Base-by-base conservation (phyloP, 2,113 vertebrate genomes). In the Pelvicachromis taeniatus region DNA sequence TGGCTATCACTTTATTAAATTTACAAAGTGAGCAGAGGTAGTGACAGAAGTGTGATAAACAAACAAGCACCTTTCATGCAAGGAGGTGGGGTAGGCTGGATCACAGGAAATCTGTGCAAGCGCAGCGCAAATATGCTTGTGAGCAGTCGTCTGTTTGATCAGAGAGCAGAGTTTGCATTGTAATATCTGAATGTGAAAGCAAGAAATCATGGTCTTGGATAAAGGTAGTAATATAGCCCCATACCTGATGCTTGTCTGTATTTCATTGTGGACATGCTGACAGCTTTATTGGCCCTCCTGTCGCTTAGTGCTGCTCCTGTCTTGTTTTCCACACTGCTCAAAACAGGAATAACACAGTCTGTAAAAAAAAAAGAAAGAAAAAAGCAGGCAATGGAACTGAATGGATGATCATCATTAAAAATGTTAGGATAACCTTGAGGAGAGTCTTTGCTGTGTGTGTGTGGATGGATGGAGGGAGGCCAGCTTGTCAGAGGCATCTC, bases 361-460 rank as follows among this genome's bases (percentile, higher is more conserved):
- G 77, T 83, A 2, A 5, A 1, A 8, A n/a, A 35, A 77, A 75
- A 14, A n/a, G 1, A 4, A 50, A 13, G 3, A 7, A n/a, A 91
- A 68, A 87, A 88, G 78, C 45, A 4, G 59, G 29, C 14, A 7
- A 83, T 58, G 78, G 35, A 82, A 65, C 38, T 55, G 48, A 92
- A 92, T 80, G 48, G 63, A 70, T 65, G 33, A 77, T 68, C 35
- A 48, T 91, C 80, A 87, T 89, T 91, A 82, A 89, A 94, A 86
- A 89, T 88, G 26, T 21, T 38, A 23, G 3, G 70, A 91, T 90
- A 84, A 93, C 85, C 83, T 86, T 84, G 73, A 85, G 82, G 35
- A 40, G 29, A 16, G 23, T 42, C 54, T 84, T 81, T 80, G 14
- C 14, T 4, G 14, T 12, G 42, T 48, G 56, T n/a, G 50, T 81